Evolutionary conservation across 2,888 invertebrate species (phyloP), one percentile per base, ranked within the genome.

Genomic region (Malacosoma neustria): DNA sequence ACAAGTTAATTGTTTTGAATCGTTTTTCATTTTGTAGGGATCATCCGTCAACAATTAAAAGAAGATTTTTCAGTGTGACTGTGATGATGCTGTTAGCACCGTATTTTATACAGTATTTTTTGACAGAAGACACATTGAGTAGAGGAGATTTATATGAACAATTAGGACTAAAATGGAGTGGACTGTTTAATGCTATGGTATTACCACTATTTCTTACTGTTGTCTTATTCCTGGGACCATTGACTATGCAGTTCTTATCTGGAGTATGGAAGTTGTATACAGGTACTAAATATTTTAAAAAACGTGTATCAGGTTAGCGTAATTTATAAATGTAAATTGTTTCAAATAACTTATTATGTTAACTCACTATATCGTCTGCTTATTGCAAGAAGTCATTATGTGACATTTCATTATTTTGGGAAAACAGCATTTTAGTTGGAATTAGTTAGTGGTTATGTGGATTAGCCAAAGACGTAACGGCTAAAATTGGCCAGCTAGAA

Each of bases 11-110:
- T 22, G 9, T 32, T 12, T 9, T 29, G 4, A 14, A 13, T 1
- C 34, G 6, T 29, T 33, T 33, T 87, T 14, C 37, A 38, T 37
- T 30, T 73, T 90, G 48, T 79, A 95, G 97, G 61, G 93, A 96
- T 66, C 95, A 97, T 75, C 96, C 97, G 9, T 88, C 91, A 5
- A 95, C 93, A 3, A 94, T 97, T 50, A 96, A 95, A 70, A 90
- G 90, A 63, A 89, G 97, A 62, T 97, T 97, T 69, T 88, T 94
- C 49, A 96, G 97, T 74, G 95, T 95, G 6, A 90, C 90, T 48
- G 81, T 93, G 45, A 93, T 96, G 82, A 92, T 94, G 87, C 68
- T 95, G 36, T 63, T 96, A 37, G 92, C 95, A 9, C 95, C 96
- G 35, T 76, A 92, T 41, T 91, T 94, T 60, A 88, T 95, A 35